These are phyloP conservation scores for Anthoscopus minutus DNA, from an alignment of 2,113 vertebrate species.

Conservation along the genomic window DNA sequence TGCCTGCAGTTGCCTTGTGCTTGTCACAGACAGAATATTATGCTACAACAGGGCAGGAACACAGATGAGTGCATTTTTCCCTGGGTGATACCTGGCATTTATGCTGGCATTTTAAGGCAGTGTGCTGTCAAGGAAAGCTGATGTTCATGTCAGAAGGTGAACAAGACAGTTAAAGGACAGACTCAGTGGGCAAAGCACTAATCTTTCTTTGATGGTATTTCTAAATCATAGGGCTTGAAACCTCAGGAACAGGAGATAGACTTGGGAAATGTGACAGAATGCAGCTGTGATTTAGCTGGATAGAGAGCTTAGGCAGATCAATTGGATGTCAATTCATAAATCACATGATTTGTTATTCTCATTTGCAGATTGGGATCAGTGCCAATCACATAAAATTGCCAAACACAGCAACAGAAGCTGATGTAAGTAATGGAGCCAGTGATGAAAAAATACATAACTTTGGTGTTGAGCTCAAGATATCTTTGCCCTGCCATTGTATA, in stretches of 20 bases:
- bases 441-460: not conserved
- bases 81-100: not conserved
- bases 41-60: not conserved
- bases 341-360: not conserved
- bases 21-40: not conserved
- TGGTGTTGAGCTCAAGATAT: not conserved
- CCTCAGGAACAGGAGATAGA: not conserved
- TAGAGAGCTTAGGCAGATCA: not conserved
- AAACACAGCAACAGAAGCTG: constrained; percentile 84
- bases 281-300: not conserved
- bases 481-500: not conserved
- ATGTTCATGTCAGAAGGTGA: not conserved
- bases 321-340: not conserved
- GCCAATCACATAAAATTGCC: constrained; percentile 89
- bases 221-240: not conserved
- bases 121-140: not conserved
- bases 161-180: not conserved
- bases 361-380: constrained; percentile 90
- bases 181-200: not conserved
- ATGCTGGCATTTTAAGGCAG: not conserved
- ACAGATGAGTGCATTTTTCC: not conserved
- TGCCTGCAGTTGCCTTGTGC: not conserved
- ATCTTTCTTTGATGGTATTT: not conserved
- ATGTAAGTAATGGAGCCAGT: constrained; percentile 70
- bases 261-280: not conserved